These are phyloP conservation scores for Geothlypis trichas DNA, from an alignment of 2,113 vertebrate species.

Conservation along the genomic window DNA sequence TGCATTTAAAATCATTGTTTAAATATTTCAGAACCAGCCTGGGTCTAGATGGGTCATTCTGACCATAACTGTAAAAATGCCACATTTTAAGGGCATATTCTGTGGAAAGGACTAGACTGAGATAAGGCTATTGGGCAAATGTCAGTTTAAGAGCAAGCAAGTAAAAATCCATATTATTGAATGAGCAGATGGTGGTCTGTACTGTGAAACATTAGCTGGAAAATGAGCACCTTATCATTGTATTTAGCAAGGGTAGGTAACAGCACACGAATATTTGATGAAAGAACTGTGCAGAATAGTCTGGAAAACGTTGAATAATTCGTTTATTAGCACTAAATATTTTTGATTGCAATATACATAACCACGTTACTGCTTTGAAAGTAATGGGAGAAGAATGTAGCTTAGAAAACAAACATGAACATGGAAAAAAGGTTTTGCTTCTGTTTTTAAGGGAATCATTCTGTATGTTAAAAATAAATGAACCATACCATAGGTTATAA, in stretches of 20 bases:
- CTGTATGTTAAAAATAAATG: not conserved
- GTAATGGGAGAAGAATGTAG: not conserved
- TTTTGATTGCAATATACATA: not conserved
- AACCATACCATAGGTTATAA: not conserved
- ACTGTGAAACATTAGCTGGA: not conserved
- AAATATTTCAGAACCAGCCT: not conserved
- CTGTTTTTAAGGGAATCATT: not conserved
- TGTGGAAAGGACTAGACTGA: not conserved
- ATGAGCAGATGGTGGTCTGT: not conserved
- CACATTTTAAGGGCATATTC: not conserved
- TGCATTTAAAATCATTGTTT: not conserved
- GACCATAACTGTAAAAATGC: not conserved
- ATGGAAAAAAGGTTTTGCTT: not conserved
- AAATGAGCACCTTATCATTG: not conserved
- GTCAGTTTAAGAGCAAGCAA: not conserved
- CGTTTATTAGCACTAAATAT: not conserved
- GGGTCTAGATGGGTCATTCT: not conserved
- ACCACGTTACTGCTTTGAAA: not conserved
- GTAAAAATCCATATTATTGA: not conserved
- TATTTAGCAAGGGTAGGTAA: not conserved
- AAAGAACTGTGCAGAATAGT: not conserved
- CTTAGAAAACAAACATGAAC: not conserved
- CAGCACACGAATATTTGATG: not conserved
- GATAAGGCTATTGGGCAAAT: not conserved
- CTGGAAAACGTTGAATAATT: not conserved